These are phyloP conservation scores for Diploscapter pachys DNA, from an alignment of 1,140 invertebrate species.

Conservation along the genomic window DNA sequence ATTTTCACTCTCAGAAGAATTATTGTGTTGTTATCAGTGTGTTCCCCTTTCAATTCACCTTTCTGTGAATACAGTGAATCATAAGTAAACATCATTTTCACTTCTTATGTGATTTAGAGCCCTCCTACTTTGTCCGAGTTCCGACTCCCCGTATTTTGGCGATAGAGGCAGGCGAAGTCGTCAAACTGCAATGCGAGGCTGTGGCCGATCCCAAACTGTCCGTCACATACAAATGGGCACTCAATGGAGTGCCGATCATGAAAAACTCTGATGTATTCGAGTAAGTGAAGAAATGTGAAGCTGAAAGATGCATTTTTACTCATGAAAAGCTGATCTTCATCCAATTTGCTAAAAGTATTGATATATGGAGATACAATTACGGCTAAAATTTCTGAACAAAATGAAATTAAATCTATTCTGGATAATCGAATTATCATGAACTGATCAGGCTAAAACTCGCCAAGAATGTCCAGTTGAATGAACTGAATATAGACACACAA, in stretches of 20 bases:
- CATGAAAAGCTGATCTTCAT: conserved; percentile 66
- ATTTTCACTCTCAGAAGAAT: no score
- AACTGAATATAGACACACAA: no score
- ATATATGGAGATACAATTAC: conserved; percentile 32
- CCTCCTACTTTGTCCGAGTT: conserved; percentile 51
- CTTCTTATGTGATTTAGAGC: conserved; percentile 41
- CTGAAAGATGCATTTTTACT: neutral
- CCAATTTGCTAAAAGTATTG: conserved; percentile 61
- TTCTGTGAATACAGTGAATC: no score
- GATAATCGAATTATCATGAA: no score
- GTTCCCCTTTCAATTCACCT: no score
- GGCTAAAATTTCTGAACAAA: no score
- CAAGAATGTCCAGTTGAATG: no score
- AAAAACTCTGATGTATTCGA: conserved; percentile 60
- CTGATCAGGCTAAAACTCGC: no score
- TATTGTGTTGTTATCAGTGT: no score
- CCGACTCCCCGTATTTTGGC: conserved; percentile 78
- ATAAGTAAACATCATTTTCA: neutral
- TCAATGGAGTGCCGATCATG: conserved; percentile 79
- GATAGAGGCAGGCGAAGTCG: conserved; percentile 78
- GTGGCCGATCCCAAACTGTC: conserved; percentile 76
- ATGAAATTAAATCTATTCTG: no score
- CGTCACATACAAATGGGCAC: conserved; percentile 80
- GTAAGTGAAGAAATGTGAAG: neutral
- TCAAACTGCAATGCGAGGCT: conserved; percentile 89